Conservation (phyloP, 1,140 invertebrate species). For the Thaumatotibia leucotreta region DNA sequence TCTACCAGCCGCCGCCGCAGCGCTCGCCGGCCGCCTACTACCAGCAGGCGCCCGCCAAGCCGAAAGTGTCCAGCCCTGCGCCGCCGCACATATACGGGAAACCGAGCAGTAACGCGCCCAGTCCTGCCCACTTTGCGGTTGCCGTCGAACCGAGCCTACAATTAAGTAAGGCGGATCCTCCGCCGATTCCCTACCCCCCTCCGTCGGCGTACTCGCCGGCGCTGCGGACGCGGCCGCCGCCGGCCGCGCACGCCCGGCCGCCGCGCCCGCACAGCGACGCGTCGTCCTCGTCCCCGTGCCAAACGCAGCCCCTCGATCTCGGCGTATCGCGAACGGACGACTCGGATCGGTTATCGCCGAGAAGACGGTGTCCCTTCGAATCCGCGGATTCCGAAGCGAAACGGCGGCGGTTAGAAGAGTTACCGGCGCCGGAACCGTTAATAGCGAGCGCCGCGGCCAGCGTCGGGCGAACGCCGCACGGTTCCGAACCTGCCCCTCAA, state of each 20-base stretch:
- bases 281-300: constrained; percentile 74
- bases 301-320: constrained; percentile 85
- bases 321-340: constrained; percentile 78
- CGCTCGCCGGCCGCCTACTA: constrained; percentile 80
- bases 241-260: constrained; percentile 42
- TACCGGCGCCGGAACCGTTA: constrained; percentile 69
- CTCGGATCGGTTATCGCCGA: constrained; percentile 72
- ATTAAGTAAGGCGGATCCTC: constrained; percentile 82
- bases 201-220: constrained; percentile 60
- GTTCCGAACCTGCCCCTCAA: constrained; percentile 71
- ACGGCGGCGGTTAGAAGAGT: constrained; percentile 56
- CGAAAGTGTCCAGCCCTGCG: constrained; percentile 87
- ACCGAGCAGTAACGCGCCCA: constrained; percentile 79
- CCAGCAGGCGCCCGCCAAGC: constrained; percentile 79
- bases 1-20: constrained; percentile 85
- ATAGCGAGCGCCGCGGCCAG: constrained; percentile 85
- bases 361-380: constrained; percentile 71
- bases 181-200: constrained; percentile 80
- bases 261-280: constrained; percentile 75
- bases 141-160: constrained; percentile 78
- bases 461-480: constrained; percentile 76
- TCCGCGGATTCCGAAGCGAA: constrained; percentile 47
- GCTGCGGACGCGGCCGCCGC: constrained; percentile 42
- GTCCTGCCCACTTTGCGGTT: constrained; percentile 79
- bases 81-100: constrained; percentile 88